Evolutionary conservation across 2,888 invertebrate genomes (phyloP).

Genomic region (Poecilobothrus nobilitatus): DNA sequence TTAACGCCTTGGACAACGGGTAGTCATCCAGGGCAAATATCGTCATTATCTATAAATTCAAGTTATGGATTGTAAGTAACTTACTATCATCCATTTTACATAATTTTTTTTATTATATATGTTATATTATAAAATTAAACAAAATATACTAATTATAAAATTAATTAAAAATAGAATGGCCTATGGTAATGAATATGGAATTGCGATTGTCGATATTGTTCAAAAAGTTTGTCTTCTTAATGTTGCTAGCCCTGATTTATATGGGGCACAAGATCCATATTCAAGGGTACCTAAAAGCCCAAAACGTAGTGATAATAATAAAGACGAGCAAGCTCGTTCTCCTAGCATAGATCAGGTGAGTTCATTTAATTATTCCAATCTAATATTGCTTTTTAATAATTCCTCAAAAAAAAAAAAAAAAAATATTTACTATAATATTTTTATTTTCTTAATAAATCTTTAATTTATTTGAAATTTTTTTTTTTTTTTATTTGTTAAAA

Average conservation of each 20-base stretch:
- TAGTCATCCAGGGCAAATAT: conserved; percentile 74
- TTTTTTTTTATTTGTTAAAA: no score
- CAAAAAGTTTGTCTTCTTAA: conserved; percentile 84
- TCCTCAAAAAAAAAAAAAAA: conserved; percentile 13
- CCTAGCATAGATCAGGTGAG: conserved; percentile 86
- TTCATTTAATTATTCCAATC: conserved; percentile 20
- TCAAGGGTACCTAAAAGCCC: conserved; percentile 72
- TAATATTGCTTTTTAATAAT: conserved; percentile 16
- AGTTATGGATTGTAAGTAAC: conserved; percentile 95
- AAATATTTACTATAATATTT: conserved; percentile 15
- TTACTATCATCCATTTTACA: no score
- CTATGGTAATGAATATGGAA: conserved; percentile 92
- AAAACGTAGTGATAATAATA: conserved; percentile 48
- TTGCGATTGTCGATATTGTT: conserved; percentile 89
- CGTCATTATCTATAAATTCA: conserved; percentile 88
- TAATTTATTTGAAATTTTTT: conserved; percentile 13
- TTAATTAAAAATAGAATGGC: conserved; percentile 64
- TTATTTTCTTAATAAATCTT: not conserved
- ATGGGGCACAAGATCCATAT: conserved; percentile 81
- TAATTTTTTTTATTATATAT: conserved; percentile 13
- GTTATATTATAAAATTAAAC: no score
- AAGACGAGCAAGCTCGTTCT: conserved; percentile 62
- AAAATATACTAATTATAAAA: not conserved
- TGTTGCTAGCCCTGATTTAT: conserved; percentile 83
- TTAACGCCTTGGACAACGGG: conserved; percentile 74